A percentile compares a stretch with the other conserved stretches of the same genome.
Conservation (phyloP, 2,888 invertebrate species). For the Cylloceria caligata region DNA sequence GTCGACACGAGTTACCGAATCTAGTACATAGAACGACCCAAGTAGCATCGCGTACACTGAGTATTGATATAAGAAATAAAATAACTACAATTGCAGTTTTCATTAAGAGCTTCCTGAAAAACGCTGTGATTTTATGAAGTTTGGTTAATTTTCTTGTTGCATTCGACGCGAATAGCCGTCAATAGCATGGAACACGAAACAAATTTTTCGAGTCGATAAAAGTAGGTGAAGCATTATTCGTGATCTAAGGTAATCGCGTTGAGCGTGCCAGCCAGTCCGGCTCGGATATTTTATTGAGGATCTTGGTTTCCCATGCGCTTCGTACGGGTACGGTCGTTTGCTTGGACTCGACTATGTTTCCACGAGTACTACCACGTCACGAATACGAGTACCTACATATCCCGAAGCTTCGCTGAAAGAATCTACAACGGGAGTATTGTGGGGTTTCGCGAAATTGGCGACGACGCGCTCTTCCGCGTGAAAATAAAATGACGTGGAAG, state of each 20-base stretch:
- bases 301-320: conserved; percentile 51
- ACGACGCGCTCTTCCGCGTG: conserved; percentile 57
- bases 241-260: conserved; percentile 9
- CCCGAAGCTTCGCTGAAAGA: conserved; percentile 40
- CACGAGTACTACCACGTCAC: conserved; percentile 15
- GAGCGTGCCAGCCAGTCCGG: conserved; percentile 58
- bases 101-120: too few relatives aligned
- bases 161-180: neutral
- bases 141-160: neutral
- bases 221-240: conserved; percentile 13
- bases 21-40: too few relatives aligned
- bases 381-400: conserved; percentile 54
- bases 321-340: conserved; percentile 20
- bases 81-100: too few relatives aligned
- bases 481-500: conserved; percentile 48
- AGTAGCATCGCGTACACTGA: too few relatives aligned
- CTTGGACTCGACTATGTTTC: conserved; percentile 25
- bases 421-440: conserved; percentile 35
- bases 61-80: too few relatives aligned
- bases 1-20: too few relatives aligned
- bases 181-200: conserved; percentile 49
- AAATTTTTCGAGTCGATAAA: conserved; percentile 58
- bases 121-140: too few relatives aligned
- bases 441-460: conserved; percentile 61
- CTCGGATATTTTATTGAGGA: conserved; percentile 64